Percentiles rank a stretch among this genome's conserved stretches.
Conservation (phyloP, 2,888 invertebrate genomes). For the Cataglyphis altisquamis region DNA sequence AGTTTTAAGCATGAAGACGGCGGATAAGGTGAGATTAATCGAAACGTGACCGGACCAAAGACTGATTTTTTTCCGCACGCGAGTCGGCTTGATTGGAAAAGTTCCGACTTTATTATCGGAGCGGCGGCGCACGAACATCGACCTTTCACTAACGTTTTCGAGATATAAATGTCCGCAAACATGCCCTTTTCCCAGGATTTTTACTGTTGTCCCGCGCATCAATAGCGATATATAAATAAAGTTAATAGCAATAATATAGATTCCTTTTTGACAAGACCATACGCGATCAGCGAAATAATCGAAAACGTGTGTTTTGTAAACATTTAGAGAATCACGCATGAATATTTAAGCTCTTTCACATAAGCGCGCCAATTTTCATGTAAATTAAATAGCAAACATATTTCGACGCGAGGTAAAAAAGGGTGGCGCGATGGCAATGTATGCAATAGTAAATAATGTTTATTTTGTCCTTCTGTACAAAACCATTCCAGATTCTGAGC, state of each 20-base stretch:
- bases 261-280: background rate
- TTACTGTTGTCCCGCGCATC: background rate
- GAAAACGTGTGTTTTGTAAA: conserved; percentile 34
- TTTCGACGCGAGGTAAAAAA: conserved; percentile 33
- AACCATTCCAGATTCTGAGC: conserved; percentile 37
- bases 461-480: conserved; percentile 34
- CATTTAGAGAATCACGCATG: conserved; percentile 33
- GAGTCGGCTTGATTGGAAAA: conserved; percentile 81
- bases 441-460: conserved; percentile 50
- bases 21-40: conserved; percentile 67
- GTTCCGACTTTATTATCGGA: conserved; percentile 75
- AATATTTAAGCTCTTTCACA: conserved; percentile 41
- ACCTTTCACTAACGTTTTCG: conserved; percentile 59
- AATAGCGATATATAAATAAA: background rate
- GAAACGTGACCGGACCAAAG: conserved; percentile 71
- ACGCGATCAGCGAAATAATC: background rate
- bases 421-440: conserved; percentile 14
- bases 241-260: background rate
- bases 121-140: conserved; percentile 57
- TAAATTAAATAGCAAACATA: conserved; percentile 48
- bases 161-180: conserved; percentile 40
- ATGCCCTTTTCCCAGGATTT: conserved; percentile 25
- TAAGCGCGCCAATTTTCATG: conserved; percentile 47
- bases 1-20: conserved; percentile 60
- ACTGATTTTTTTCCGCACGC: conserved; percentile 79